phyloP scores from a whole-genome alignment of 2,888 invertebrate genomes.

The Ischnus inquisitorius region DNA sequence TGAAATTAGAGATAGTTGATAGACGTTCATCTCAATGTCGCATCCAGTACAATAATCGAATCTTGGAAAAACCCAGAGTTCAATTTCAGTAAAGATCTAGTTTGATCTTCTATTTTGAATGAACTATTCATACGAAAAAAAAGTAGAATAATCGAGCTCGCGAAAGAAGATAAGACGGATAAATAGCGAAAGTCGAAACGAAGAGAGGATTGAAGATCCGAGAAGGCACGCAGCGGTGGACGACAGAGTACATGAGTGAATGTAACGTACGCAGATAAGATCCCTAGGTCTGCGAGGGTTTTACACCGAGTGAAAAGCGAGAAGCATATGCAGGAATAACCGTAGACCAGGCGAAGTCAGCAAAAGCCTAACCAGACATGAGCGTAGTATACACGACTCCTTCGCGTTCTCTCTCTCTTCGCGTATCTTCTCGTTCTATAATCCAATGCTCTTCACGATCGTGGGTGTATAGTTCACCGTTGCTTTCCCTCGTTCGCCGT shows the following conservation, averaged over 20 bases:
- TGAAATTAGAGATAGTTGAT: too few species aligned
- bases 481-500: constrained; percentile 24
- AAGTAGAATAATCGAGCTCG: background rate
- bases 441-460: constrained; percentile 20
- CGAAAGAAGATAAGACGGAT: background rate
- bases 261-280: constrained; percentile 79
- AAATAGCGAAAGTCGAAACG: background rate
- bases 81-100: too few species aligned
- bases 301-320: background rate
- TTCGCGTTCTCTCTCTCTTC: constrained; percentile 5
- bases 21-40: too few species aligned
- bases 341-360: background rate
- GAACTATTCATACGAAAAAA: background rate
- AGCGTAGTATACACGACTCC: background rate
- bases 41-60: too few species aligned
- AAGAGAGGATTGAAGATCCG: background rate
- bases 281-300: constrained; percentile 68
- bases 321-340: constrained; percentile 76
- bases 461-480: constrained; percentile 65
- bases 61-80: too few species aligned
- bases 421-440: background rate
- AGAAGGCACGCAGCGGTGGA: constrained; percentile 69
- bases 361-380: background rate
- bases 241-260: constrained; percentile 75
- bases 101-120: too few species aligned